Percentiles rank a stretch among this genome's conserved stretches.
Evolutionary conservation across 2,888 invertebrate genomes (phyloP).

Genomic region (Cryptus viduatorius): DNA sequence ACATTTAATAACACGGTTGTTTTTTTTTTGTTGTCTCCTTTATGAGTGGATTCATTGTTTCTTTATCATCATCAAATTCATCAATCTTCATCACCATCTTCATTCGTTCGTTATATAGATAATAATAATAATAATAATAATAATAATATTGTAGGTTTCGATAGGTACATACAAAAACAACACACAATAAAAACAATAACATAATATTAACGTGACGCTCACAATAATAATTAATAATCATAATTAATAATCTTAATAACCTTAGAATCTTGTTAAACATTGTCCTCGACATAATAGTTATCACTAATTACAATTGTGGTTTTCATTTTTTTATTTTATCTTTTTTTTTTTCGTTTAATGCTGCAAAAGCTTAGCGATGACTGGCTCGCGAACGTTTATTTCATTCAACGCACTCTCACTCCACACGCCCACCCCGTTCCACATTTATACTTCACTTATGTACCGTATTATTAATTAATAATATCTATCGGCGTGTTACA

Average conservation of each 20-base stretch:
- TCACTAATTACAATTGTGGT: conserved; percentile 81
- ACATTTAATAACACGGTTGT: conserved; percentile 82
- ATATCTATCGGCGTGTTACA: conserved; percentile 81
- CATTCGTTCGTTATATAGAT: conserved; percentile 67
- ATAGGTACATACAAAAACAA: conserved; percentile 86
- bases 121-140: conserved; percentile 70
- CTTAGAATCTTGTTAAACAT: conserved; percentile 82
- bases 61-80: conserved; percentile 70
- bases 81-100: conserved; percentile 66
- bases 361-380: conserved; percentile 79
- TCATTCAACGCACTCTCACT: conserved; percentile 54
- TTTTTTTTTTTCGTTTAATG: conserved; percentile 46
- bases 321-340: conserved; percentile 60
- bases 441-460: conserved; percentile 65
- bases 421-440: conserved; percentile 48
- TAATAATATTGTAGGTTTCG: conserved; percentile 79
- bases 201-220: conserved; percentile 85
- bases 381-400: conserved; percentile 76
- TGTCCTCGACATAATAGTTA: conserved; percentile 82
- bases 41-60: conserved; percentile 79
- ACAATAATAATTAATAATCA: conserved; percentile 83
- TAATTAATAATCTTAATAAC: conserved; percentile 81
- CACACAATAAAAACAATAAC: conserved; percentile 85
- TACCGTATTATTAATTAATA: conserved; percentile 61
- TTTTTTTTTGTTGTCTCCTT: conserved; percentile 76